Conservation (phyloP, 1,140 invertebrate species). For the Drosophila takahashii region DNA sequence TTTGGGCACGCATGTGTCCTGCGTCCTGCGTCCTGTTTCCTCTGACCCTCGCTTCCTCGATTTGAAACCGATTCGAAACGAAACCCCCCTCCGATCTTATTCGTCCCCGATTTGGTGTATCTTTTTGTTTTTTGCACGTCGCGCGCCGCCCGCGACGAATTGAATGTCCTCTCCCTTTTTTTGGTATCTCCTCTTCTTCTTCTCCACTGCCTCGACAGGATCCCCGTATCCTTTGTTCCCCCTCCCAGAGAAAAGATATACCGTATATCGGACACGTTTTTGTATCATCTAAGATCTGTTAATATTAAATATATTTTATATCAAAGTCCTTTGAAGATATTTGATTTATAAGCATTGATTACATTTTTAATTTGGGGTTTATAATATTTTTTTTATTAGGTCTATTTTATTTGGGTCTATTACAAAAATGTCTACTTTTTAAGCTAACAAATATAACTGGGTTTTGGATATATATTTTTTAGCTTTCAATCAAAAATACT, state of each 20-base stretch:
- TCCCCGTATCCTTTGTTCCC: neutral
- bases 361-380: no score
- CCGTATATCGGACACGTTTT: no score
- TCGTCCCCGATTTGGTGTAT: constrained; percentile 7
- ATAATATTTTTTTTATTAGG: no score
- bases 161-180: constrained; percentile 5
- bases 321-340: no score
- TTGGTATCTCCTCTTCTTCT: neutral
- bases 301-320: no score
- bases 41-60: constrained; percentile 7
- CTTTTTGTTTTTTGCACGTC: constrained; percentile 75
- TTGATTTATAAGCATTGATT: no score
- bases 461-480: neutral
- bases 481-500: neutral
- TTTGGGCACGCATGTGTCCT: constrained; percentile 58
- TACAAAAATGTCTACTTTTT: neutral
- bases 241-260: neutral
- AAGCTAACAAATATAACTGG: no score
- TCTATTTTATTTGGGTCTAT: neutral
- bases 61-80: neutral
- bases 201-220: constrained; percentile 1
- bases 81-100: constrained; percentile 10
- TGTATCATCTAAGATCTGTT: no score
- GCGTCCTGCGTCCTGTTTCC: constrained; percentile 28
- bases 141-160: constrained; percentile 66